Conservation (phyloP, 2,113 vertebrate species). For the Brachyhypopomus occidentalis region DNA sequence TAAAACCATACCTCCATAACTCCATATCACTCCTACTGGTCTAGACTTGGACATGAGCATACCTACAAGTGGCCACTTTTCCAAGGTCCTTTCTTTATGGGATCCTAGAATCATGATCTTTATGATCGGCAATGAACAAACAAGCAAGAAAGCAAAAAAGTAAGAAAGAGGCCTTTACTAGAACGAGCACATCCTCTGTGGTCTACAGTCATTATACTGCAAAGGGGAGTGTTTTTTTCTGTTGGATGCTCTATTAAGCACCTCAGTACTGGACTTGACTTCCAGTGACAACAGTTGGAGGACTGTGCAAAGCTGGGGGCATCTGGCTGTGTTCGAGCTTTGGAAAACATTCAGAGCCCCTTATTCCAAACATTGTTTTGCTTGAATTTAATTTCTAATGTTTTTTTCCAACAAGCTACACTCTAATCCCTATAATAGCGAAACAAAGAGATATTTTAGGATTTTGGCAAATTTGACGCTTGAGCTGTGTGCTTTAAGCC, state of each 20-base stretch:
- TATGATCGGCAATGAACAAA: neutral
- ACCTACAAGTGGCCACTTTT: slow-evolving; percentile 3
- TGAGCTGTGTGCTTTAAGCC: too few relatives aligned
- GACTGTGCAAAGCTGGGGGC: neutral
- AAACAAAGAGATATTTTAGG: too few relatives aligned
- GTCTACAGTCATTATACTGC: slow-evolving; percentile 4
- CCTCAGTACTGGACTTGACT: slow-evolving; percentile 11
- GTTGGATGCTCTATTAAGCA: slow-evolving; percentile 1
- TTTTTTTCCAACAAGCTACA: too few relatives aligned
- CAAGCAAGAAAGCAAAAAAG: neutral
- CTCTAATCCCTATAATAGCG: too few relatives aligned
- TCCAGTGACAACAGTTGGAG: slow-evolving; percentile 12
- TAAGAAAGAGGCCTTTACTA: neutral
- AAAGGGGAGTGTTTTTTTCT: neutral
- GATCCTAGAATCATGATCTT: neutral
- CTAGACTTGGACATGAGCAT: neutral
- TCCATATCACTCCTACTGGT: neutral
- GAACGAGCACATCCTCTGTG: neutral
- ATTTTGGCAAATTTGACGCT: too few relatives aligned
- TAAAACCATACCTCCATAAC: too few relatives aligned
- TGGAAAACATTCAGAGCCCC: too few relatives aligned
- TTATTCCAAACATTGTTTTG: too few relatives aligned
- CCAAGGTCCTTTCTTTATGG: neutral
- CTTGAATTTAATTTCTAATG: too few relatives aligned
- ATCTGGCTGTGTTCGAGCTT: neutral